These are phyloP conservation scores for Himalopsyche kuldschensis DNA, from an alignment of 2,888 invertebrate genomes.

Conservation along the genomic window DNA sequence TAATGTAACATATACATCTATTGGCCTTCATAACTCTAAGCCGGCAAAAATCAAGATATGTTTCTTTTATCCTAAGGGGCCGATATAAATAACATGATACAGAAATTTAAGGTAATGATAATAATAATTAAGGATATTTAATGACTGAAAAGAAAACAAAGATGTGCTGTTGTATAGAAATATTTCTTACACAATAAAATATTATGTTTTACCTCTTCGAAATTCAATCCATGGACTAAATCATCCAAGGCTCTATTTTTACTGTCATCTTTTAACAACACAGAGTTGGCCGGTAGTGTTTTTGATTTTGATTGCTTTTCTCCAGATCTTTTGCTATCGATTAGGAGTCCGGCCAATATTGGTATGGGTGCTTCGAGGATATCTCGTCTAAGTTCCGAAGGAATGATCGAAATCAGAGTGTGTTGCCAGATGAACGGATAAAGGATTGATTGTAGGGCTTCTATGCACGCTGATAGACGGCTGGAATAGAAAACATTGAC, in stretches of 20 bases:
- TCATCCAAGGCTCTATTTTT: constrained; percentile 41
- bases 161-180: too few relatives aligned
- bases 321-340: background rate
- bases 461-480: constrained; percentile 72
- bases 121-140: too few relatives aligned
- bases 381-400: constrained; percentile 69
- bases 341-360: constrained; percentile 71
- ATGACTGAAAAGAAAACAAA: too few relatives aligned
- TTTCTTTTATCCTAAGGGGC: too few relatives aligned
- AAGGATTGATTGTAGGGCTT: constrained; percentile 72
- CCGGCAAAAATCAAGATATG: too few relatives aligned
- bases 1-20: too few relatives aligned
- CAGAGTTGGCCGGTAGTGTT: background rate
- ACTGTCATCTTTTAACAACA: background rate
- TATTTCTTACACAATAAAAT: background rate
- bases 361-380: constrained; percentile 76
- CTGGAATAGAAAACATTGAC: constrained; percentile 49
- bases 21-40: too few relatives aligned
- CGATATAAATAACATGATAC: too few relatives aligned
- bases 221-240: constrained; percentile 42
- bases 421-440: constrained; percentile 88
- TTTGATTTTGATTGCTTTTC: background rate
- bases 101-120: too few relatives aligned
- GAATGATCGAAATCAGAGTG: constrained; percentile 76
- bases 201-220: constrained; percentile 60